Base-by-base conservation (phyloP, 2,113 vertebrate species). In the Felis catus region DNA sequence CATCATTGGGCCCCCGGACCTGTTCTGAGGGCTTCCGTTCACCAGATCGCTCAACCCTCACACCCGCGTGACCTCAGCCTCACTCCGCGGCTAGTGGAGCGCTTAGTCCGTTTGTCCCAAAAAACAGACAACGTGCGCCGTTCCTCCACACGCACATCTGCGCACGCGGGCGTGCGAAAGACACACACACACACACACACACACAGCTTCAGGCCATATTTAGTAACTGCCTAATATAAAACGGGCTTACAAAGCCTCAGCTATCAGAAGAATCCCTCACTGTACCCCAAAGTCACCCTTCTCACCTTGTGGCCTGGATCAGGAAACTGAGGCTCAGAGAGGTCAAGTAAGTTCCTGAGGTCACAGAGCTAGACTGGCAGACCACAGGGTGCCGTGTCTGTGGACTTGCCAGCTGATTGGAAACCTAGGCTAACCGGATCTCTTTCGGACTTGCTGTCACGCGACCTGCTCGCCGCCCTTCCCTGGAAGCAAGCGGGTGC, bases 1-100 rank as follows among this genome's bases (percentile, higher is more conserved):
- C 15, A 25, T 4, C 39, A 4, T 1, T 4, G n/a, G 63, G 41
- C 0, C 0, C 74, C 51, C 0, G 1, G 51, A 58, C 63, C 63
- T 45, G 27, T 36, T 39, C 51, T 11, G 33, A n/a, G 45, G 25
- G 36, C 15, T 45, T 36, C 4, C 33, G 0, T 10, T 14, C 16
- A 7, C 1, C 5, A 41, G 55, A 4, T 29, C 65, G 12, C 33
- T 12, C 8, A 39, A 3, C 4, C 51, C 58, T 76, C n/a, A 3
- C 21, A 12, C 9, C 12, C 4, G 8, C 3, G 0, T 10, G 3
- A 19, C 0, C 0, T 9, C 1, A 3, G 53, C 51, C 58, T 84
- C 25, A 18, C 33, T 1, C 33, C 51, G 7, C 0, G 16, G 29
- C 19, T 2, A n/a, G 23, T 0, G 1, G 53, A 51, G 29, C 7